Conservation (phyloP, 2,797 vertebrate genomes). For the Graptemys geographica region DNA sequence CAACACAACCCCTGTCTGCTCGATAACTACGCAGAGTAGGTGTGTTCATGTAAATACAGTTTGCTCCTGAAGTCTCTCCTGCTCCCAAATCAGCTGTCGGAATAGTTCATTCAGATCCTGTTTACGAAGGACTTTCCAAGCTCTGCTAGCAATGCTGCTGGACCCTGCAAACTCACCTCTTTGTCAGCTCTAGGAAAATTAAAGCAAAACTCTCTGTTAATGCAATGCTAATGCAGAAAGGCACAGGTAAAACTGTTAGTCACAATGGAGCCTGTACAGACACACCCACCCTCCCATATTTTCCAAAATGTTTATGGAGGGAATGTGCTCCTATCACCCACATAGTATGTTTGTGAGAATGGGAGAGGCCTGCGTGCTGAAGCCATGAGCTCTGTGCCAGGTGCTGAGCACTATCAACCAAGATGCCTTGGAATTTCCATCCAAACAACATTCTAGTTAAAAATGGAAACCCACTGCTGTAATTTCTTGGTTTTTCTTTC, state of each 20-base stretch:
- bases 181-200: conserved; percentile 64
- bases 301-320: not conserved
- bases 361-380: not conserved
- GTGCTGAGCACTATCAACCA: no score
- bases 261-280: not conserved
- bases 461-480: not conserved
- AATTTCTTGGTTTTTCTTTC: not conserved
- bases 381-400: not conserved
- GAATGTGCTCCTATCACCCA: not conserved
- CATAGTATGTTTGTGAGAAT: not conserved
- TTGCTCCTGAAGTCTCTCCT: no score
- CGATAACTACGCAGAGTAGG: no score
- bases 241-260: no score
- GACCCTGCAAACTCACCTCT: conserved; percentile 58
- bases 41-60: no score
- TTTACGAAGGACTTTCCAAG: conserved; percentile 1
- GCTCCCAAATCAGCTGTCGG: no score
- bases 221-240: conserved; percentile 57
- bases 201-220: conserved; percentile 62
- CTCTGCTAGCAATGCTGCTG: conserved; percentile 46
- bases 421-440: no score
- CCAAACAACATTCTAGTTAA: not conserved
- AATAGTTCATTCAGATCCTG: no score
- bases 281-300: not conserved
- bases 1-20: no score